phyloP scores from a whole-genome alignment of 2,113 vertebrate species.

The Pantherophis guttatus region DNA sequence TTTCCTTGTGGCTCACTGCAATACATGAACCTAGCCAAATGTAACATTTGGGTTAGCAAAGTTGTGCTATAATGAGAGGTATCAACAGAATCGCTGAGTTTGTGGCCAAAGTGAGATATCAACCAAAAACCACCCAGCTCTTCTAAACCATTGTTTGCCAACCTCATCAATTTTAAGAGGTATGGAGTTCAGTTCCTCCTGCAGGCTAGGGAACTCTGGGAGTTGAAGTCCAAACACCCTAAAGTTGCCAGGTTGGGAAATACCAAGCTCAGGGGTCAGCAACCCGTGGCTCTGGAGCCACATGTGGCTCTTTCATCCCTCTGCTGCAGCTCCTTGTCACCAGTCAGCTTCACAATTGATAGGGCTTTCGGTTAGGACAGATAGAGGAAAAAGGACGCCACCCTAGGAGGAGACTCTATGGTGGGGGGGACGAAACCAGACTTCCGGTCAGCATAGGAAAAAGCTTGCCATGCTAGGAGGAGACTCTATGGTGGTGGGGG shows the following conservation, averaged over 20 bases:
- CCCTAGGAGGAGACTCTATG: too few species aligned
- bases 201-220: not conserved
- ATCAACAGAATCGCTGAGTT: not conserved
- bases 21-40: not conserved
- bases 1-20: not conserved
- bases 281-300: too few species aligned
- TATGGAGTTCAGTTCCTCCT: not conserved
- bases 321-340: too few species aligned
- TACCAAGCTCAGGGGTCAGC: not conserved
- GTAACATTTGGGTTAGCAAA: not conserved
- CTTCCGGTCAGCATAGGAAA: too few species aligned
- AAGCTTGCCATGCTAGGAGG: too few species aligned
- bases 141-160: not conserved
- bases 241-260: not conserved
- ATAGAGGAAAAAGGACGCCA: too few species aligned
- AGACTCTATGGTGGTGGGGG: too few species aligned
- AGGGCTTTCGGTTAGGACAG: too few species aligned
- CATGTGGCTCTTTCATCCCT: too few species aligned
- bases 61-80: not conserved
- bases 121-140: not conserved
- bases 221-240: not conserved
- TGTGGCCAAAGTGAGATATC: not conserved
- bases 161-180: not conserved
- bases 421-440: too few species aligned
- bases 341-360: too few species aligned